Evolutionary conservation across 2,888 invertebrate species (phyloP).

Genomic region (Leptopterna dolabrata): DNA sequence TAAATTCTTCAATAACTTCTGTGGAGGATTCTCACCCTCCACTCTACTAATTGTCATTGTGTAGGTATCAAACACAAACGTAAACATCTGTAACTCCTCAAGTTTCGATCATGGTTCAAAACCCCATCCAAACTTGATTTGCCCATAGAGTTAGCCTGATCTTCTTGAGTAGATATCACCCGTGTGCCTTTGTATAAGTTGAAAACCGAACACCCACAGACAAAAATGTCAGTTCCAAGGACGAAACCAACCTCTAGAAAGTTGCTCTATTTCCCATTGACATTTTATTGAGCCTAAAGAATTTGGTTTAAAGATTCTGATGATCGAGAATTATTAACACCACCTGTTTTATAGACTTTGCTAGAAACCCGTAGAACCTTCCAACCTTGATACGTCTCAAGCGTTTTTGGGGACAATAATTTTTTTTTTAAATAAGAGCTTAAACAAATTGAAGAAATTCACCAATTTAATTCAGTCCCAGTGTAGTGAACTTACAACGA

Average conservation of each 20-base stretch:
- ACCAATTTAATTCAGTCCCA: background rate
- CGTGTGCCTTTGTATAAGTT: slow-evolving; percentile 38
- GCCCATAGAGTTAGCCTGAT: background rate
- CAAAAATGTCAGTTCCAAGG: slow-evolving; percentile 16
- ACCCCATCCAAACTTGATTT: background rate
- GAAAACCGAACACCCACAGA: slow-evolving; percentile 27
- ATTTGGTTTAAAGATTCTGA: no score
- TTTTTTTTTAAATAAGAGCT: background rate
- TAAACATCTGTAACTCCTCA: no score
- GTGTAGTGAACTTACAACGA: background rate
- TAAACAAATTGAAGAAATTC: background rate
- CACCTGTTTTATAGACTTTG: background rate
- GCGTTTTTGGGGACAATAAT: background rate
- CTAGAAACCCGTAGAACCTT: background rate
- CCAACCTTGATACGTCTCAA: background rate
- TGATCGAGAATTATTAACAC: no score
- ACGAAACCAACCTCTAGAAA: background rate
- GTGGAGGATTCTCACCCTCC: no score
- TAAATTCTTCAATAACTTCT: no score
- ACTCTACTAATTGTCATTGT: no score
- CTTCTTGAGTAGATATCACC: slow-evolving; percentile 29
- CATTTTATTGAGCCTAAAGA: no score
- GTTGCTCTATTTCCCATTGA: no score
- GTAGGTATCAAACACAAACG: no score
- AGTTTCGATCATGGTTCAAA: no score